Evolutionary conservation across 2,888 invertebrate genomes (phyloP).

Genomic region (Drosophila kokeensis): DNA sequence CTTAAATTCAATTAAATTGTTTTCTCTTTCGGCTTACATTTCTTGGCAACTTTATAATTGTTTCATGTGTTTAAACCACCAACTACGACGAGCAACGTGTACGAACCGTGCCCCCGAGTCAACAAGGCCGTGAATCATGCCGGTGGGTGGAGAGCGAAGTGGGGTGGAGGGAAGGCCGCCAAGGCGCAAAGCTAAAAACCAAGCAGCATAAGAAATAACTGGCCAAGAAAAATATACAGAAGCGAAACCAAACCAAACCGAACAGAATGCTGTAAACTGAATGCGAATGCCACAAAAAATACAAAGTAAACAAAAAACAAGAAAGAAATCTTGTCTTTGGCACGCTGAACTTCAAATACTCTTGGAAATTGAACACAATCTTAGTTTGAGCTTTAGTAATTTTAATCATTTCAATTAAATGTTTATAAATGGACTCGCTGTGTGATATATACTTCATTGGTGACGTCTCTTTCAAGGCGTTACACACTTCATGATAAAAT

Average conservation of each 20-base stretch:
- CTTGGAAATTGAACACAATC: background rate
- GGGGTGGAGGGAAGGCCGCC: conserved; percentile 34
- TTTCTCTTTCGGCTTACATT: conserved; percentile 80
- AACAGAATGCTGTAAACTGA: conserved; percentile 19
- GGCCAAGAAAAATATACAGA: conserved; percentile 59
- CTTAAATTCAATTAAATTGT: conserved; percentile 81
- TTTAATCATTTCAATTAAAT: background rate
- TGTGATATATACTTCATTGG: background rate
- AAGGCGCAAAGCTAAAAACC: conserved; percentile 72
- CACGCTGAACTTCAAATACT: background rate
- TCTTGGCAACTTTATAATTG: conserved; percentile 79
- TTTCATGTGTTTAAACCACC: conserved; percentile 80
- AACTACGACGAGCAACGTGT: conserved; percentile 46
- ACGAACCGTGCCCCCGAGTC: conserved; percentile 26
- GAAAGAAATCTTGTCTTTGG: conserved; percentile 1
- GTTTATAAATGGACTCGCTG: background rate
- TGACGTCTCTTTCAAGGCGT: background rate
- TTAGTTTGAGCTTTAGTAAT: background rate
- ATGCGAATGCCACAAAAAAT: conserved; percentile 38
- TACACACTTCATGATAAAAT: background rate
- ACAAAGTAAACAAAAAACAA: conserved; percentile 5
- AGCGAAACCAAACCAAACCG: conserved; percentile 13
- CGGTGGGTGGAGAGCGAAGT: background rate
- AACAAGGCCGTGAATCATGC: conserved; percentile 25
- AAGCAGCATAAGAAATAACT: conserved; percentile 77